Conservation (phyloP, 2,797 vertebrate species). For the Artibeus jamaicensis region DNA sequence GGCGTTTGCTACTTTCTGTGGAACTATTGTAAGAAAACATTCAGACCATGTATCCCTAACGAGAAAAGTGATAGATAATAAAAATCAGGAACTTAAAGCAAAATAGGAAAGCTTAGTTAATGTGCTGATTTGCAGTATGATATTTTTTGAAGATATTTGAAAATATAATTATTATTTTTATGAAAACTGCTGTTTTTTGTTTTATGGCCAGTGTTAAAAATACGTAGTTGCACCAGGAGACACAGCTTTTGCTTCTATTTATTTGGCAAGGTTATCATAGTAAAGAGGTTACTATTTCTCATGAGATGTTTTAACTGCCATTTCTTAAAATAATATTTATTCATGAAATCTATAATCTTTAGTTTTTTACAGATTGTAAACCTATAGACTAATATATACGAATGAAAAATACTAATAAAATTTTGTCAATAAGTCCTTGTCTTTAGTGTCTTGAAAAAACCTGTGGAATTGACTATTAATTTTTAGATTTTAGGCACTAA, state of each 20-base stretch:
- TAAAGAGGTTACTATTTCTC: neutral
- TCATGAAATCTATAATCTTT: neutral
- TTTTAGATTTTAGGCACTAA: constrained; percentile 1
- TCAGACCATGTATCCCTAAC: neutral
- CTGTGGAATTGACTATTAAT: neutral
- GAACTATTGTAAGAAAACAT: neutral
- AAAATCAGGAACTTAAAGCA: neutral
- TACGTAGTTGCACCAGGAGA: neutral
- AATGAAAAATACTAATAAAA: neutral
- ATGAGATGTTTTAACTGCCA: neutral
- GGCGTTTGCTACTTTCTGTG: neutral
- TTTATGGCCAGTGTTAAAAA: neutral
- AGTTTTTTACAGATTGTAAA: neutral
- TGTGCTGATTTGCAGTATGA: no score
- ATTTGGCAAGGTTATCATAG: neutral
- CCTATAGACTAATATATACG: neutral
- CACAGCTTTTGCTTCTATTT: neutral
- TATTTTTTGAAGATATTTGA: neutral
- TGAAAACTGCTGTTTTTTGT: neutral
- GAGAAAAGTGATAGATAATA: neutral
- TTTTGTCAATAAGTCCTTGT: neutral
- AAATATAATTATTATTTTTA: neutral
- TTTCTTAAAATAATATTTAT: neutral
- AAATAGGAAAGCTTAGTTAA: no score
- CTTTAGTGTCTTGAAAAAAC: neutral